These are phyloP conservation scores for Porites divaricata DNA, from an alignment of 92 coral and sea anemone genomes.

Conservation along the genomic window DNA sequence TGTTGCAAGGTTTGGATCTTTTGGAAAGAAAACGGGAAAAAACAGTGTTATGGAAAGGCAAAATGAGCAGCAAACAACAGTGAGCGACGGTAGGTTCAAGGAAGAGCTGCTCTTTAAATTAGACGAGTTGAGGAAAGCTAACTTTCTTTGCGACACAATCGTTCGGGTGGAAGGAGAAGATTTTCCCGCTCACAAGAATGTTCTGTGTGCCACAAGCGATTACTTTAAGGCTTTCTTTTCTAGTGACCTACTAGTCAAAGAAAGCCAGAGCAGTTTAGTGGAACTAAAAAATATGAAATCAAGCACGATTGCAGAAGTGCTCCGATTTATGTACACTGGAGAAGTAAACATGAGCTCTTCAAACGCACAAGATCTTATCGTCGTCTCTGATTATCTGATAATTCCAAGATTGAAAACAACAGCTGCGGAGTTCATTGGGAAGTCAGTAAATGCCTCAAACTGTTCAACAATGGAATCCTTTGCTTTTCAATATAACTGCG, in stretches of 20 bases:
- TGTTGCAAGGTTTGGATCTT: too few species aligned
- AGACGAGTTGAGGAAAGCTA: slow-evolving; percentile 62
- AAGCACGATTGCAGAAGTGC: slow-evolving; percentile 49
- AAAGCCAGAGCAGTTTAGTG: slow-evolving; percentile 49
- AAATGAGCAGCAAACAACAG: background rate
- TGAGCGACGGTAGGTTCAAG: slow-evolving; percentile 9
- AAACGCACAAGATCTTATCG: slow-evolving; percentile 69
- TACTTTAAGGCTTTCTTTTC: slow-evolving; percentile 73
- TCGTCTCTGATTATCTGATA: slow-evolving; percentile 77
- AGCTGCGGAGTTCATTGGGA: slow-evolving; percentile 57
- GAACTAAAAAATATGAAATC: slow-evolving; percentile 58
- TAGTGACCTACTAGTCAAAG: slow-evolving; percentile 63
- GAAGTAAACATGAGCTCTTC: slow-evolving; percentile 52
- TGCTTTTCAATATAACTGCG: slow-evolving; percentile 81
- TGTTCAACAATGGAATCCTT: slow-evolving; percentile 76
- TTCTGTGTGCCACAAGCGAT: slow-evolving; percentile 78
- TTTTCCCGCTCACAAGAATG: slow-evolving; percentile 65
- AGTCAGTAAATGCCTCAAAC: slow-evolving; percentile 60
- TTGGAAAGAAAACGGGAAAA: too few species aligned
- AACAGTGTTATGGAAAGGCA: background rate
- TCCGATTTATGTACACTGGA: slow-evolving; percentile 75
- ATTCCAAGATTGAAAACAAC: slow-evolving; percentile 70
- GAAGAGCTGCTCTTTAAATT: slow-evolving; percentile 44
- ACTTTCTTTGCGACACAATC: slow-evolving; percentile 72
- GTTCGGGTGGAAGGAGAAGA: slow-evolving; percentile 55